Evolutionary conservation across 2,113 vertebrate species (phyloP), one percentile per base, ranked within the genome.

Genomic region (Cyprinodon tularosa): DNA sequence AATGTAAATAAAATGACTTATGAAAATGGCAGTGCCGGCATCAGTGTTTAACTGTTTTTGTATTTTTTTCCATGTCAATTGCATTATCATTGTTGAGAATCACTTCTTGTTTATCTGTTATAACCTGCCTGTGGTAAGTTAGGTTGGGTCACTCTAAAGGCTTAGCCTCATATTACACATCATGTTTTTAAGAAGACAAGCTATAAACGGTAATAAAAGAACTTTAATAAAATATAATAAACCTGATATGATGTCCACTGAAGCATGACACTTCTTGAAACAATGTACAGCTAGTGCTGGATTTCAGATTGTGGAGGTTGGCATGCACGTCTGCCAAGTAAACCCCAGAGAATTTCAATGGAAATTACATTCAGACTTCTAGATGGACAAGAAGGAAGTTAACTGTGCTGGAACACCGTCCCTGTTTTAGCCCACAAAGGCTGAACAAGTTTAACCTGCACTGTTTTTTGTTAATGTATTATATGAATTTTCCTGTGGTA

Each of bases 261-360:
- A 59, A 57, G 3, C 37, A 37, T 36, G 42, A 29, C 2, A 36
- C 22, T 9, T 69, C 48, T 40, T 22, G 38, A 60, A 50, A 36
- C 50, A 42, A 53, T 29, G n/a, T 57, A 14, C 39, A 60, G 39
- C 39, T 70, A 53, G 53, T 57, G 37, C 50, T 59, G 50, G 50
- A 69, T 57, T 69, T 59, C 37, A 59, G 50, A 69, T 37, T 40
- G 40, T 57, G 36, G 38, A 69, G 12, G 50, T 38, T 40, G 38
- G 42, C 38, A 11, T 13, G 17, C 4, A 57, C 2, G 36, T 20
- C 37, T 39, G 36, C 67, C 38, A 37, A 11, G 48, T 7, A 59
- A 69, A 59, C 59, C 37, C 37, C 14, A 12, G 50, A 15, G 17
- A n/a, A 12, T 39, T 69, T 38, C 8, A 47, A 4, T 13, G 15